A percentile compares a stretch with the other conserved stretches of the same genome.
Evolutionary conservation across 2,888 invertebrate genomes (phyloP).

Genomic region (Pheosia gnoma): DNA sequence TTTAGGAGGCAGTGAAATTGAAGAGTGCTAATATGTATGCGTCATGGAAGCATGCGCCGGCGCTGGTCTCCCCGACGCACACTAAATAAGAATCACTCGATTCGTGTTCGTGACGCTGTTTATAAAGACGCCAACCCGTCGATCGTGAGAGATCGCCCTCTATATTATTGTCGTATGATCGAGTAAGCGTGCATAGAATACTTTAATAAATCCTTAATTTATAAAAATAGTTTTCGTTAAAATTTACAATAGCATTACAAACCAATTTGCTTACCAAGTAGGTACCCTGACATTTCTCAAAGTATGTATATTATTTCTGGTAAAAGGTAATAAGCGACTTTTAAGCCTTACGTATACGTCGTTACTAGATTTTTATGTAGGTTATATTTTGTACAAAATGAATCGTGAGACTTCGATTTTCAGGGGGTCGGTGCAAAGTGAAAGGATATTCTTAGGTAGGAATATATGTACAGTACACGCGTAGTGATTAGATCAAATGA

Average conservation of each 20-base stretch:
- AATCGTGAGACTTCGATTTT: no score
- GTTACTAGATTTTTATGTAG: no score
- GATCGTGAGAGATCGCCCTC: constrained; percentile 37
- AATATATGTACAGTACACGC: no score
- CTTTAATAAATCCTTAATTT: background rate
- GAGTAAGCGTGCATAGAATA: background rate
- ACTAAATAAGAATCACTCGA: constrained; percentile 22
- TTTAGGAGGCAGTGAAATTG: constrained; percentile 21
- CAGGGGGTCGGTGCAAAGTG: no score
- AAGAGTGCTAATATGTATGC: constrained; percentile 25
- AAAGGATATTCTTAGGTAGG: no score
- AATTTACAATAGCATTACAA: background rate
- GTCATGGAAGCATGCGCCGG: constrained; percentile 23
- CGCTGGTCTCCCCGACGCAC: constrained; percentile 18
- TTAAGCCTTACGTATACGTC: no score
- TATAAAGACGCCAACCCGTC: constrained; percentile 42
- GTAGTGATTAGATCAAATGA: no score
- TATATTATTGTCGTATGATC: background rate
- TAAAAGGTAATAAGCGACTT: no score
- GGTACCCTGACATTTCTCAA: no score
- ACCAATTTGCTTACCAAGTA: no score
- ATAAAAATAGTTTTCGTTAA: background rate
- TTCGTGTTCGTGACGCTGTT: constrained; percentile 45
- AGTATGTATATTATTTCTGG: no score
- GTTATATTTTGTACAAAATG: no score